phyloP scores from a whole-genome alignment of 2,113 vertebrate genomes.

The Bostrychus sinensis region DNA sequence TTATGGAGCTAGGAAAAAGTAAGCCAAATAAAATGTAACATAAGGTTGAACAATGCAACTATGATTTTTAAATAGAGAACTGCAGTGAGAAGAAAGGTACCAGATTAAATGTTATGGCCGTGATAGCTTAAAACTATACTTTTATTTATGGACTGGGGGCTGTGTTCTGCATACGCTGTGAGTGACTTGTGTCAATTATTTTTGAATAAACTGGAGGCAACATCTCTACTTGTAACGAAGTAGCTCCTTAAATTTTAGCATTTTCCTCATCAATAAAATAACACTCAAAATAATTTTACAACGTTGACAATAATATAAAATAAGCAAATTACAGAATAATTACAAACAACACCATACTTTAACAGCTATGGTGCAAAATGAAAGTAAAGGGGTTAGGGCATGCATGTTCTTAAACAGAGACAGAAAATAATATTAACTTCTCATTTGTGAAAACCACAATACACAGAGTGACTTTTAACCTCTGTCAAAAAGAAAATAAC shows the following conservation, averaged over 20 bases:
- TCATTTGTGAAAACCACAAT: constrained; percentile 63
- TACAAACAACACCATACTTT: constrained; percentile 67
- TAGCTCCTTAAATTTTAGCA: constrained; percentile 45
- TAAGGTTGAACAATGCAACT: constrained; percentile 67
- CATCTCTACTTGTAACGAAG: constrained; percentile 41
- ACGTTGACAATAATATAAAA: constrained; percentile 68
- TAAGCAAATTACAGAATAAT: constrained; percentile 69
- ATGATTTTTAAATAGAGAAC: constrained; percentile 47
- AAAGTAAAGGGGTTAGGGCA: constrained; percentile 38
- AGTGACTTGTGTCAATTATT: constrained; percentile 21
- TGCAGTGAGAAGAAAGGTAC: constrained; percentile 39
- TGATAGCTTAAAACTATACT: constrained; percentile 16
- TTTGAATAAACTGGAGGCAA: constrained; percentile 25
- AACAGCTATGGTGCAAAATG: constrained; percentile 63
- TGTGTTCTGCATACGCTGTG: background rate
- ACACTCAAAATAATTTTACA: constrained; percentile 66
- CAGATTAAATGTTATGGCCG: constrained; percentile 10
- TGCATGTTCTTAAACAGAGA: constrained; percentile 60
- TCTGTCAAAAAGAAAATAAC: constrained; percentile 66
- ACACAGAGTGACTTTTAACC: constrained; percentile 53
- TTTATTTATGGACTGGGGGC: constrained; percentile 17
- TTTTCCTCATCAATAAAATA: constrained; percentile 47
- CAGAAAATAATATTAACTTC: constrained; percentile 51
- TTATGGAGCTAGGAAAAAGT: constrained; percentile 74
- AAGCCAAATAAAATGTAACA: constrained; percentile 73